A percentile compares a stretch with the other conserved stretches of the same genome.
Conservation (phyloP, 2,797 vertebrate species). For the Helostoma temminkii region DNA sequence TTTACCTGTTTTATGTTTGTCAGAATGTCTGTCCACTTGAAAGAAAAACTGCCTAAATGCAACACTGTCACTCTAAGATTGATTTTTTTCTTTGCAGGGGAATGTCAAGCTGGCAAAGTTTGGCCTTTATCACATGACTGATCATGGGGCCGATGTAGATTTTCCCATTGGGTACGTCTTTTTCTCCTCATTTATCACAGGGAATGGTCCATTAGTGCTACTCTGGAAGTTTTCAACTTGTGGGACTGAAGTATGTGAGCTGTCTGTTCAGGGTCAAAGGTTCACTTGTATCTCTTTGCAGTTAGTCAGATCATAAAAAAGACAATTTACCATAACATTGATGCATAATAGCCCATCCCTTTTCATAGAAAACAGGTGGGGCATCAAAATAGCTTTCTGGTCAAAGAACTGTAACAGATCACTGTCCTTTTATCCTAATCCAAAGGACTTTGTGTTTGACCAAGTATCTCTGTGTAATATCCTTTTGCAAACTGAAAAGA, state of each 20-base stretch:
- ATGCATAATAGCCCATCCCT: conserved; percentile 50
- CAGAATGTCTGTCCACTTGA: background rate
- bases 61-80: conserved; percentile 16
- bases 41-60: background rate
- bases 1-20: background rate
- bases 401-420: conserved; percentile 60
- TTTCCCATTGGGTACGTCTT: conserved; percentile 94
- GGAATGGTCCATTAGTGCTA: conserved; percentile 22
- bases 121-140: conserved; percentile 98
- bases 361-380: conserved; percentile 69
- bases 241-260: conserved; percentile 22
- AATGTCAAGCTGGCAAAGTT: conserved; percentile 96
- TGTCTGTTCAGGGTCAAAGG: conserved; percentile 42
- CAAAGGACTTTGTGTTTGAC: conserved; percentile 58
- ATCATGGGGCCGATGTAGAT: conserved; percentile 95
- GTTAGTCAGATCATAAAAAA: conserved; percentile 51
- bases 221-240: conserved; percentile 43
- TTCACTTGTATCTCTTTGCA: conserved; percentile 59
- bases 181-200: conserved; percentile 62
- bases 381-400: conserved; percentile 69
- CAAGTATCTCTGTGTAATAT: conserved; percentile 71
- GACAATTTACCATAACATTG: conserved; percentile 50
- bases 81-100: conserved; percentile 82
- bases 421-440: conserved; percentile 66
- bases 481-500: conserved; percentile 68